These are phyloP conservation scores for Hydroisotoma schaefferi DNA, from an alignment of 2,888 invertebrate species.

Conservation along the genomic window DNA sequence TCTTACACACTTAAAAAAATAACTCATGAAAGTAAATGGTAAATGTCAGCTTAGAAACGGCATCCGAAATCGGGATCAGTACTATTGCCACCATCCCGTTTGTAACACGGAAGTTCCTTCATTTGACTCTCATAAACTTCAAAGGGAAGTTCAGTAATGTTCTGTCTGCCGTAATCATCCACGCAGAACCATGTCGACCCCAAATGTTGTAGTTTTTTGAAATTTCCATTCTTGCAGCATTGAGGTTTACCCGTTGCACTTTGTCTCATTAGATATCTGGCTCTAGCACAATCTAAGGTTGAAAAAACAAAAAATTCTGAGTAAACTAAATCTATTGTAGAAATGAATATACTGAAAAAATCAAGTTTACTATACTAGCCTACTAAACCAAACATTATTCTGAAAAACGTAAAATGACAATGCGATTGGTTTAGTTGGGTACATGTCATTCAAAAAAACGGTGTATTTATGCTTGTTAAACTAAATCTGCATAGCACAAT, in stretches of 20 bases:
- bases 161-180: constrained; percentile 57
- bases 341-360: neutral
- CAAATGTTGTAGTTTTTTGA: constrained; percentile 58
- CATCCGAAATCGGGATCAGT: too few species aligned
- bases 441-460: too few species aligned
- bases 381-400: too few species aligned
- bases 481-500: too few species aligned
- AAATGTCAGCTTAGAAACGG: too few species aligned
- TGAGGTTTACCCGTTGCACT: constrained; percentile 55
- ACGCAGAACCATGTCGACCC: constrained; percentile 64
- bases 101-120: neutral
- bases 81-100: neutral
- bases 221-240: constrained; percentile 65
- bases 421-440: too few species aligned
- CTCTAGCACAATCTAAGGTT: constrained; percentile 62
- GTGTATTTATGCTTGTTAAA: too few species aligned
- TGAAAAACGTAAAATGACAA: too few species aligned
- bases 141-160: constrained; percentile 9
- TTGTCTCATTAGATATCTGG: constrained; percentile 55
- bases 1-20: too few species aligned
- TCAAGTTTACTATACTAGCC: too few species aligned
- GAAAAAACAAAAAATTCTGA: constrained; percentile 20
- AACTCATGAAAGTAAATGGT: too few species aligned
- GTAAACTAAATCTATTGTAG: neutral
- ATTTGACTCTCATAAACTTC: constrained; percentile 14